Evolutionary conservation across 2,113 vertebrate species (phyloP), one percentile per base, ranked within the genome.

Genomic region (Rhinopithecus roxellana): DNA sequence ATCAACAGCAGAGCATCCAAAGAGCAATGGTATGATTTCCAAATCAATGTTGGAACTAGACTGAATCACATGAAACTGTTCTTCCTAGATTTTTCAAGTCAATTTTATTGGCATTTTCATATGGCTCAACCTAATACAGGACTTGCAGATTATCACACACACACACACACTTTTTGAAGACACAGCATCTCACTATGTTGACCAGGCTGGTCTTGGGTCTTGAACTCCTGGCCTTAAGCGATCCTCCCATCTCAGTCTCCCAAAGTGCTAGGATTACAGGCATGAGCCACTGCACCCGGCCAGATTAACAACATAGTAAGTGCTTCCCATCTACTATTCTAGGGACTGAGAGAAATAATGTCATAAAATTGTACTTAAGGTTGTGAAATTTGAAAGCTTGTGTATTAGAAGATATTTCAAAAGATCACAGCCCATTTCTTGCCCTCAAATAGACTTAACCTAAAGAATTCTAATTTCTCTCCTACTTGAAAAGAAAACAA

Each of bases 11-110:
- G 0, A 83, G 50, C 70, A 89, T 81, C 70, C 79, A 89, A 95
- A 93, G 82, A 93, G 5, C 50, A 95, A 90, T 74, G n/a, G 70
- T 30, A 92, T 67, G 72, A 89, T 35, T 81, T 90, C 38, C 72
- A 95, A 97, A 94, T 11, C n/a, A 97, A 89, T 70, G 35, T 40
- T 69, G 95, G 55, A 93, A 90, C 92, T 77, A 97, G 38, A 84
- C 14, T 79, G 52, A 95, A 92, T 48, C 72, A 94, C n/a, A 96
- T 40, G 16, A 82, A 93, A 93, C 16, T 80, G 17, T 67, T 85
- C 9, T 95, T 96, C 52, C 78, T 95, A 75, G 4, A 25, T 50
- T 90, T 88, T 83, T 90, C 61, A 92, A 84, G 70, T 77, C 48
- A 79, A 48, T 88, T 89, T 10, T 81, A 88, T 2, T 93, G 72